Evolutionary conservation across 2,113 vertebrate species (phyloP).

Genomic region (Myotis lucifugus): DNA sequence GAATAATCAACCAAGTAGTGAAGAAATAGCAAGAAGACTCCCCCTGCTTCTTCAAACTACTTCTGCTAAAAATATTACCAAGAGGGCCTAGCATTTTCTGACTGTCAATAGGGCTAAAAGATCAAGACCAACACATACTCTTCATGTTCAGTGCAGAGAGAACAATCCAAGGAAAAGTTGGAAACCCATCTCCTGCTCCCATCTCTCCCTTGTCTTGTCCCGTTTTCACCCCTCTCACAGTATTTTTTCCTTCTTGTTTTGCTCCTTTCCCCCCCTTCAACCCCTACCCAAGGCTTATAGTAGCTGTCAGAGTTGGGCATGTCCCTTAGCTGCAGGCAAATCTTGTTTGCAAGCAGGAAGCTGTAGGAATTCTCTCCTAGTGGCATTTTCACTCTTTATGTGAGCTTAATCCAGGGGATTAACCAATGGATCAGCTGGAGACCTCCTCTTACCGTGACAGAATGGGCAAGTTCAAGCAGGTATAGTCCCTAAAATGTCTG

Average conservation of each 20-base stretch:
- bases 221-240: background rate
- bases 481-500: constrained; percentile 57
- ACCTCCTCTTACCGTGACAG: constrained; percentile 64
- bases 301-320: constrained; percentile 47
- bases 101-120: background rate
- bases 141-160: background rate
- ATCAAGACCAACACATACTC: background rate
- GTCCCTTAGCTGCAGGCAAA: constrained; percentile 69
- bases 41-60: background rate
- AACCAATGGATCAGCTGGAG: constrained; percentile 73
- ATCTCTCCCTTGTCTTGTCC: background rate
- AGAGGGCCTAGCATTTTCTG: background rate
- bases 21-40: background rate
- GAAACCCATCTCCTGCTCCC: background rate
- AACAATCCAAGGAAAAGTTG: background rate
- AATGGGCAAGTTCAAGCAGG: constrained; percentile 73
- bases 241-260: background rate
- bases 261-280: background rate
- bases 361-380: constrained; percentile 70
- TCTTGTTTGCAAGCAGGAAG: constrained; percentile 73
- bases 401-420: constrained; percentile 74
- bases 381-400: constrained; percentile 71
- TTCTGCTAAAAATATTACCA: background rate
- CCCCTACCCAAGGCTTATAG: background rate
- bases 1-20: background rate